Evolutionary conservation across 2,113 vertebrate species (phyloP), one percentile per base, ranked within the genome.

Genomic region (Rhinopomastus cyanomelas): DNA sequence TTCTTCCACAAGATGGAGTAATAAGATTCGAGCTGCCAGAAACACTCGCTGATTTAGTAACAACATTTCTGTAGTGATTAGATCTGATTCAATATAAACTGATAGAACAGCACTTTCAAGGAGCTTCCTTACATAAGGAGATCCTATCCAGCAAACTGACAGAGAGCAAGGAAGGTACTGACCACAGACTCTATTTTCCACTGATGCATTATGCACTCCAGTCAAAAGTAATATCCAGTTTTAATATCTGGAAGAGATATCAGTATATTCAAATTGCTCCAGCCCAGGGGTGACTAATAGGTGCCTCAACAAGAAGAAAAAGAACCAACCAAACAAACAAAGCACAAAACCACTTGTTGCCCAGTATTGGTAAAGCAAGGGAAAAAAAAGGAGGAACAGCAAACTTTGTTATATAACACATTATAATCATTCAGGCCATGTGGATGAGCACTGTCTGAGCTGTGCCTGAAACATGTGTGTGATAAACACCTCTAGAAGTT

Each of bases 1-100:
- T 93, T 78, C 83, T 92, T 95, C 97, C 97, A 98, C 97, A 93
- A 97, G 97, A 97, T 98, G 97, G 97, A 64, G 97, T 76, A 88
- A 29, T 68, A 39, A 42, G 93, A 94, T 93, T 42, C 96, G 52
- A 75, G 53, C 79, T 71, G 37, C 44, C 66, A 83, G 36, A 75
- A 74, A 42, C 9, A 5, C 32, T 42, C 20, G 0, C 15, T n/a
- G 29, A 30, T 60, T 57, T 25, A 55, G 17, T 18, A 48, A 67
- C 36, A 22, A 26, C n/a, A 79, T 87, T 95, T 86, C 51, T 86
- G 6, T 23, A 60, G 49, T 27, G 30, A 71, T 86, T 81, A 88
- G 81, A 87, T 67, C 4, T 1, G 18, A 89, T 81, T 87, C 36
- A 16, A 72, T 32, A 81, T 74, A 94, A 86, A 82, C 39, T 37